Evolutionary conservation across 2,888 invertebrate genomes (phyloP), one percentile per base, ranked within the genome.

Genomic region (Melanophora roralis): DNA sequence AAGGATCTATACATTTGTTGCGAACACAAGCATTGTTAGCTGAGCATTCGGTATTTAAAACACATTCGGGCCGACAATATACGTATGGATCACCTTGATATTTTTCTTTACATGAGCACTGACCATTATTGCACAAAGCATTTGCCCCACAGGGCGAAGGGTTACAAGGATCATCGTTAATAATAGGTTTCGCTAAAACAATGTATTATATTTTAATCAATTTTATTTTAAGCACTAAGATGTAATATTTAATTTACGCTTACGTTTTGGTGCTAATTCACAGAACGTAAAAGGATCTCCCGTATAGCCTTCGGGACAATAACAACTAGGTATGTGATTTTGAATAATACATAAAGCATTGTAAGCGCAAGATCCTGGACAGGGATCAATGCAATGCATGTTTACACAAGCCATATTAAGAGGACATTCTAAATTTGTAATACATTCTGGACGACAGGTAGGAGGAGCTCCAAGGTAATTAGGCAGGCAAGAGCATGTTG

Each of bases 1-100:
- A 96, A 60, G 96, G 96, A 87, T 95, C 94, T 34, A 91, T 85
- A 86, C 96, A 96, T 89, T 95, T 95, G 86, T 94, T 94, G 82
- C 91, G 91, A 2, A 92, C 91, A 85, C 95, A 96, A 71, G 95
- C 94, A 85, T 92, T 92, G 86, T 93, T 91, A 85, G 91, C 91
- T 14, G 93, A 90, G 88, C 96, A 96, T 85, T 96, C 95, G 8
- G 92, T 90, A 86, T 94, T 95, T 1, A 95, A 89, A 2, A 94
- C 92, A 88, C 96, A 96, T 89, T 96, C 95, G 1, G 96, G 96
- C 81, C 95, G 92, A 86, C 96, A 96, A 53, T 93, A 94, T 85
- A 93, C 93, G 81, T 92, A 92, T 51, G 95, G 95, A 89, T 95
- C 94, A 40, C 95, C 95, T 72, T 92, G 92, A 85, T 94, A 95